A percentile compares a stretch with the other conserved stretches of the same genome.
These are phyloP conservation scores for Luffia ferchaultella DNA, from an alignment of 2,888 invertebrate species.

Conservation along the genomic window DNA sequence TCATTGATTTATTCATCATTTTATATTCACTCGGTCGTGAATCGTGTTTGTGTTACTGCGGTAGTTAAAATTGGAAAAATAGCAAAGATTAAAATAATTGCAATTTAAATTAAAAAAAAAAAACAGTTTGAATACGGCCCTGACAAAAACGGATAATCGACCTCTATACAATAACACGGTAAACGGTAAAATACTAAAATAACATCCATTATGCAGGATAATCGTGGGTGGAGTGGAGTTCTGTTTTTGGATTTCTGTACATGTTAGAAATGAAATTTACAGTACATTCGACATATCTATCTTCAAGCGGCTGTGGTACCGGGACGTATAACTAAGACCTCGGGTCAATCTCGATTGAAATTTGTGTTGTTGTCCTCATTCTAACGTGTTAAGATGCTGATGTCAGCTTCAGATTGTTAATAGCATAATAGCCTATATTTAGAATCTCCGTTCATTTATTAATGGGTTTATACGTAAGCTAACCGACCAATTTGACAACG, in stretches of 20 bases:
- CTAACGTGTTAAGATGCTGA: conserved; percentile 4
- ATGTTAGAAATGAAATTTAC: too few relatives aligned
- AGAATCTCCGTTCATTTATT: conserved; percentile 57
- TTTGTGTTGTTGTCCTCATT: not conserved
- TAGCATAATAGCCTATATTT: conserved; percentile 62
- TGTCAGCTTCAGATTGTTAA: conserved; percentile 22
- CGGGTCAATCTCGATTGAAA: not conserved
- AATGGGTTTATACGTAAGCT: conserved; percentile 23
- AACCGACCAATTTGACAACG: not conserved
- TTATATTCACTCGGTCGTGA: too few relatives aligned
- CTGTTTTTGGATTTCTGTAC: too few relatives aligned
- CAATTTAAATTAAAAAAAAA: too few relatives aligned
- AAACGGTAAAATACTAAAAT: not conserved
- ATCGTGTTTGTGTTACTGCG: too few relatives aligned
- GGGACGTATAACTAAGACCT: not conserved
- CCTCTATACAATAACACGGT: not conserved
- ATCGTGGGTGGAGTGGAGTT: not conserved
- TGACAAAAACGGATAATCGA: not conserved
- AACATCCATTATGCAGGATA: not conserved
- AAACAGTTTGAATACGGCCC: not conserved
- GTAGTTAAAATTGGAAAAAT: too few relatives aligned
- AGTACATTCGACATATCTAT: too few relatives aligned
- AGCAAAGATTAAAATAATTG: too few relatives aligned
- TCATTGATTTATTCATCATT: not conserved
- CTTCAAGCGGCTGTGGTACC: too few relatives aligned